Percentiles rank a stretch among this genome's conserved stretches.
Evolutionary conservation across 2,888 invertebrate genomes (phyloP).

Genomic region (Acrobasis repandana): DNA sequence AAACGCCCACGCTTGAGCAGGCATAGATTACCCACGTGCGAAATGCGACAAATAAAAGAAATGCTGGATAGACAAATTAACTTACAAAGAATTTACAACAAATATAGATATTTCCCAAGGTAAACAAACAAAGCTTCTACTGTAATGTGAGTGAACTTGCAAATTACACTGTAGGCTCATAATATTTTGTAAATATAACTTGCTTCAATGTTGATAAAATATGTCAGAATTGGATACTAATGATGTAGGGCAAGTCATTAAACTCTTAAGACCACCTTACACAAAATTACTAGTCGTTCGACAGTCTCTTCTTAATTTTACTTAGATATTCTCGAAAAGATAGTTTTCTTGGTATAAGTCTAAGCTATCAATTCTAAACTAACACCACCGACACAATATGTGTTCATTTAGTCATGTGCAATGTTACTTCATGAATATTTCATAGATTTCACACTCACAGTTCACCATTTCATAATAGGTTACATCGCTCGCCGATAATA

Average conservation of each 20-base stretch:
- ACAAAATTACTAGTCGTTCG: too few species aligned
- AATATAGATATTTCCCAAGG: not conserved
- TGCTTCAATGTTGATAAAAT: too few species aligned
- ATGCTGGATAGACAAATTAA: not conserved
- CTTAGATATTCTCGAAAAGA: too few species aligned
- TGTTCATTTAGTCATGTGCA: slow-evolving; percentile 3
- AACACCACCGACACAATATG: not conserved
- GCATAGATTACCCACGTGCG: not conserved
- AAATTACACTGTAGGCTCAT: not conserved
- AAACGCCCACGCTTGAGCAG: not conserved
- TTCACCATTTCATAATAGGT: slow-evolving; percentile 15
- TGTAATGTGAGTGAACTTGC: not conserved
- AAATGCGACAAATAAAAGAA: not conserved
- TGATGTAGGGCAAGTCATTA: too few species aligned
- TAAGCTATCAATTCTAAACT: not conserved
- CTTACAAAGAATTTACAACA: not conserved
- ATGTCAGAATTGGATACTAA: too few species aligned
- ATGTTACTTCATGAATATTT: slow-evolving; percentile 10
- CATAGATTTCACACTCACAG: slow-evolving; percentile 13
- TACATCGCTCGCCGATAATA: slow-evolving; percentile 8
- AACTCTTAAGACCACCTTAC: too few species aligned
- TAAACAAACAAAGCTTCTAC: not conserved
- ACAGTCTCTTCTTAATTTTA: too few species aligned
- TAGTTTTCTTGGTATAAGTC: too few species aligned
- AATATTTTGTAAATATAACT: too few species aligned